Base-by-base conservation (phyloP, 2,888 invertebrate genomes). In the Brenthis hecate region DNA sequence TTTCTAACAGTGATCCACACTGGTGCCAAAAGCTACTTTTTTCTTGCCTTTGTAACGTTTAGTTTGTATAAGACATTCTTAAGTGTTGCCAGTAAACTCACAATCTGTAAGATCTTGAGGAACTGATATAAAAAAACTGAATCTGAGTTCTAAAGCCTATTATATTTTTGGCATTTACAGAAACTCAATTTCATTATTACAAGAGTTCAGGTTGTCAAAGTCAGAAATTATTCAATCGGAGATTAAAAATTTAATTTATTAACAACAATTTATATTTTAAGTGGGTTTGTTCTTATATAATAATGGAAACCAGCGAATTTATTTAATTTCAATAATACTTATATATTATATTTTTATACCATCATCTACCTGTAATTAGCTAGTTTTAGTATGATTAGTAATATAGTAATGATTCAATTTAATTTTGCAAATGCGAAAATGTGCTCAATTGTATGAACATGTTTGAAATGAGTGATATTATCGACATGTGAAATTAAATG, bases 291-390 rank as follows among this genome's bases (percentile, higher is more conserved):
- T 48, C n/a, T 28, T 48, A 58, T 8, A 23, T 14, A 50, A 5
- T 60, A 55, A 36, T 4, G 58, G 50, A 67, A 51, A 67, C 67
- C 67, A 67, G 67, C 67, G 67, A 62, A 14, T 23, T 60, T 50
- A 60, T 48, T 57, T 68, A 56, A 57, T 63, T 47, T 28, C 47
- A 61, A 56, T 58, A 50, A 53, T 56, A 23, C 48, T 56, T 28
- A 55, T 53, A 62, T 36, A 55, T 61, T 28, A 55, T 53, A 43
- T 53, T 53, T 32, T 43, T 47, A 57, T 53, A 54, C 68, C 68
- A 58, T 36, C 55, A 58, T 60, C 68, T 68, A 68, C 64, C 68
- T 68, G 68, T 68, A 58, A 19, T 54, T 56, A 57, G 50, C 43
- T 56, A 62, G 36, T 19, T 53, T 36, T 28, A 51, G 32, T 48